Conservation (phyloP, 1,140 invertebrate species). For the Magallana ariakensis region DNA sequence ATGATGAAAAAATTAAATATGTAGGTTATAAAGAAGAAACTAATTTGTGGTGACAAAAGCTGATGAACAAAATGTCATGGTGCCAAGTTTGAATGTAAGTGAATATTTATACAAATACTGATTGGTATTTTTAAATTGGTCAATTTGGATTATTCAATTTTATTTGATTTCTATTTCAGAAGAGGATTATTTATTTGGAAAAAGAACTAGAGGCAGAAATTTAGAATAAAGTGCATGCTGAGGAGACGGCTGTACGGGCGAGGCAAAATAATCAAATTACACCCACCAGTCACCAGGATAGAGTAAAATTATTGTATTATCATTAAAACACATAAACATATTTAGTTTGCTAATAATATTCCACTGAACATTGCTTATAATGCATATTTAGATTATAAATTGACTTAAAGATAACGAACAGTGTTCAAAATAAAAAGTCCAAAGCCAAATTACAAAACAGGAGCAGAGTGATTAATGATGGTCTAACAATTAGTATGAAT, state of each 20-base stretch:
- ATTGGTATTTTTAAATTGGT: background rate
- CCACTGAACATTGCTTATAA: too few relatives aligned
- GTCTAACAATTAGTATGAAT: too few relatives aligned
- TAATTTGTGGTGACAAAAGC: constrained; percentile 5
- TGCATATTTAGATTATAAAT: too few relatives aligned
- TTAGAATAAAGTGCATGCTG: background rate
- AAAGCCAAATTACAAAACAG: too few relatives aligned
- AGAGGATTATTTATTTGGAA: background rate
- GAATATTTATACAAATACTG: background rate
- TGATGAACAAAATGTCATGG: background rate
- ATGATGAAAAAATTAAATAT: too few relatives aligned
- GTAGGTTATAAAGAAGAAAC: background rate
- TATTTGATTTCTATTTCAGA: background rate
- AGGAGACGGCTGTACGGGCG: background rate
- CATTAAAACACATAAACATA: too few relatives aligned
- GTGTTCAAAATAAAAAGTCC: too few relatives aligned
- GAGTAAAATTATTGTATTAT: too few relatives aligned
- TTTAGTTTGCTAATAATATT: too few relatives aligned
- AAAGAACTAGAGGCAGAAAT: background rate
- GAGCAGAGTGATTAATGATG: too few relatives aligned
- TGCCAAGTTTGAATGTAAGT: background rate
- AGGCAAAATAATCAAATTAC: background rate
- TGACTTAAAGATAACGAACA: too few relatives aligned
- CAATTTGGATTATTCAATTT: background rate
- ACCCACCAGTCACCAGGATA: background rate